These are phyloP conservation scores for Actias luna DNA, from an alignment of 2,888 invertebrate genomes.

Conservation along the genomic window DNA sequence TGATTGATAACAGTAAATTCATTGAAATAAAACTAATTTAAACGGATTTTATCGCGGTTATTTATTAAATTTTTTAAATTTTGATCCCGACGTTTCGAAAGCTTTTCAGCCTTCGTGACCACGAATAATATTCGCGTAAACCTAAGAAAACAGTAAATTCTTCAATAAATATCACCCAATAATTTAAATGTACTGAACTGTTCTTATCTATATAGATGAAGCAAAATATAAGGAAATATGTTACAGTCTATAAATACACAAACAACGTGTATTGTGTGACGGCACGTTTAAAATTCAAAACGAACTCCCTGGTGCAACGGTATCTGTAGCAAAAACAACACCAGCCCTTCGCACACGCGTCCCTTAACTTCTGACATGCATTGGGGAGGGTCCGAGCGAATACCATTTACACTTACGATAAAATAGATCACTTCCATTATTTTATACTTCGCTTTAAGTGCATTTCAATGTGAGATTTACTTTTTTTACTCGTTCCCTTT, in stretches of 20 bases:
- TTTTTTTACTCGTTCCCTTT: background rate
- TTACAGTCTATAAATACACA: background rate
- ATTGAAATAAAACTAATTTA: too few species aligned
- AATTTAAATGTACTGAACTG: too few species aligned
- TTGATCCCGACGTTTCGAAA: too few species aligned
- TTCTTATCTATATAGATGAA: too few species aligned
- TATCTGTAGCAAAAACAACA: slow-evolving; percentile 8
- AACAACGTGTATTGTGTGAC: background rate
- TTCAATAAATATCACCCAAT: too few species aligned
- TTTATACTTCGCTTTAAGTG: background rate
- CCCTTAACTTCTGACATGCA: slow-evolving; percentile 8
- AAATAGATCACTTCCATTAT: background rate
- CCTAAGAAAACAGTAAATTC: too few species aligned
- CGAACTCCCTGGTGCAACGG: background rate
- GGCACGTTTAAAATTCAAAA: slow-evolving; percentile 9
- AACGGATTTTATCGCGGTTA: too few species aligned
- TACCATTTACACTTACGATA: slow-evolving; percentile 8
- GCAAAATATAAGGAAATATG: too few species aligned
- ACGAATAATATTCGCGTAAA: too few species aligned
- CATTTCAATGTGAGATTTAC: background rate
- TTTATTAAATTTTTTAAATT: too few species aligned
- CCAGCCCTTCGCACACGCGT: background rate
- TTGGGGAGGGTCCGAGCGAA: slow-evolving; percentile 3
- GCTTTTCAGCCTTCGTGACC: too few species aligned
- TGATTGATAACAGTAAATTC: too few species aligned